Percentiles rank a stretch among this genome's conserved stretches.
These are phyloP conservation scores for Eupithecia tripunctaria DNA, from an alignment of 2,888 invertebrate genomes.

Conservation along the genomic window DNA sequence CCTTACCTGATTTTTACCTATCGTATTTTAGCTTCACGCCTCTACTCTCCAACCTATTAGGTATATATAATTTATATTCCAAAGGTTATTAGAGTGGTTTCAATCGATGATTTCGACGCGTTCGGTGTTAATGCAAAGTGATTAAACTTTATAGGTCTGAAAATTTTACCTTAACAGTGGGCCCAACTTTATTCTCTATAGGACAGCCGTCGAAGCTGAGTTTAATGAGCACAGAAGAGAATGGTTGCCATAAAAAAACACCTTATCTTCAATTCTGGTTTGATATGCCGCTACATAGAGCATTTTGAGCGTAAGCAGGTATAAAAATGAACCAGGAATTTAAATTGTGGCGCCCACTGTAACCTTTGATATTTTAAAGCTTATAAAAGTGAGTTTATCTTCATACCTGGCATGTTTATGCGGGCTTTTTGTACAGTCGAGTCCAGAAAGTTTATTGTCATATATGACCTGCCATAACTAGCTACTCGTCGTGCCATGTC, in stretches of 20 bases:
- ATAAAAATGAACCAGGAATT: conserved; percentile 27
- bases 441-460: conserved; percentile 63
- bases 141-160: background rate
- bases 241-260: background rate
- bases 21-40: too few relatives aligned
- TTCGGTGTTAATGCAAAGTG: background rate
- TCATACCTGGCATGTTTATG: conserved; percentile 68
- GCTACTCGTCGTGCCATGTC: conserved; percentile 46
- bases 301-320: conserved; percentile 9
- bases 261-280: background rate
- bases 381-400: conserved; percentile 69
- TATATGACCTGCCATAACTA: conserved; percentile 55
- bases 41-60: background rate
- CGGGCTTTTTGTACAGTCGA: conserved; percentile 61
- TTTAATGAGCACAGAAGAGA: background rate
- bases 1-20: too few relatives aligned
- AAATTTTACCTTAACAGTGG: background rate
- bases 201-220: background rate
- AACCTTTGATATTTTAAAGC: conserved; percentile 65
- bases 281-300: conserved; percentile 8
- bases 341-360: conserved; percentile 29
- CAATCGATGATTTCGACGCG: background rate
- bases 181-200: background rate
- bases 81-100: background rate
- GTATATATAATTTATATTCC: too few relatives aligned